These are phyloP conservation scores for Athalia circularis DNA, from an alignment of 2,888 invertebrate species.

Conservation along the genomic window DNA sequence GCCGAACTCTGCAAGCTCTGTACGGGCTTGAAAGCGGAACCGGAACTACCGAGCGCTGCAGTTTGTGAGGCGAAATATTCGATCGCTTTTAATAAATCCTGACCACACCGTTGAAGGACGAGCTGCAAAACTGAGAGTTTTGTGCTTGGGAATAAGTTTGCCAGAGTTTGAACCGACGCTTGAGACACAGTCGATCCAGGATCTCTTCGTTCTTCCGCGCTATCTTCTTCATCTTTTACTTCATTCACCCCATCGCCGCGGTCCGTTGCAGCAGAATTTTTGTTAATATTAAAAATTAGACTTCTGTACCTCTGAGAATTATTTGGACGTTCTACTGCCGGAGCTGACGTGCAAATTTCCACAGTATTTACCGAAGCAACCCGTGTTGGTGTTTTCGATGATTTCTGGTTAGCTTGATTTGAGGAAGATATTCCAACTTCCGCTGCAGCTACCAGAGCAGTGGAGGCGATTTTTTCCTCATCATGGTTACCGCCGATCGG, in stretches of 20 bases:
- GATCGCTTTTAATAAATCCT: constrained; percentile 92
- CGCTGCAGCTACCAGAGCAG: constrained; percentile 44
- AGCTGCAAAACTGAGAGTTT: constrained; percentile 91
- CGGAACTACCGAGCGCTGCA: constrained; percentile 45
- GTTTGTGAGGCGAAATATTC: constrained; percentile 81
- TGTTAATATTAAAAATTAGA: constrained; percentile 40
- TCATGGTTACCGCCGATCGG: constrained; percentile 1
- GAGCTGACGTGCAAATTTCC: neutral
- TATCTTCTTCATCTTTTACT: constrained; percentile 54
- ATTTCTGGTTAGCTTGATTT: neutral
- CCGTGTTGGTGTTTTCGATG: neutral
- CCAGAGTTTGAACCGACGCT: constrained; percentile 88
- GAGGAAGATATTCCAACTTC: neutral
- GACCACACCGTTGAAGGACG: constrained; percentile 93
- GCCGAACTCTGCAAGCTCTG: neutral
- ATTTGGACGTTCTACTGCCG: neutral
- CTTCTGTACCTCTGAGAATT: constrained; percentile 47
- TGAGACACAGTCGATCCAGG: constrained; percentile 77
- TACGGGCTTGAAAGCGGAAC: constrained; percentile 57
- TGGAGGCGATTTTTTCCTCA: constrained; percentile 8
- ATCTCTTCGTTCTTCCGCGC: constrained; percentile 50
- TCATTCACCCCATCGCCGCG: constrained; percentile 47
- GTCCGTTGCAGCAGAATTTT: constrained; percentile 44
- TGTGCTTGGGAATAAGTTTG: constrained; percentile 92
- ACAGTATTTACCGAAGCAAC: constrained; percentile 4